These are phyloP conservation scores for Trichomycterus rosablanca DNA, from an alignment of 2,113 vertebrate genomes.

Conservation along the genomic window DNA sequence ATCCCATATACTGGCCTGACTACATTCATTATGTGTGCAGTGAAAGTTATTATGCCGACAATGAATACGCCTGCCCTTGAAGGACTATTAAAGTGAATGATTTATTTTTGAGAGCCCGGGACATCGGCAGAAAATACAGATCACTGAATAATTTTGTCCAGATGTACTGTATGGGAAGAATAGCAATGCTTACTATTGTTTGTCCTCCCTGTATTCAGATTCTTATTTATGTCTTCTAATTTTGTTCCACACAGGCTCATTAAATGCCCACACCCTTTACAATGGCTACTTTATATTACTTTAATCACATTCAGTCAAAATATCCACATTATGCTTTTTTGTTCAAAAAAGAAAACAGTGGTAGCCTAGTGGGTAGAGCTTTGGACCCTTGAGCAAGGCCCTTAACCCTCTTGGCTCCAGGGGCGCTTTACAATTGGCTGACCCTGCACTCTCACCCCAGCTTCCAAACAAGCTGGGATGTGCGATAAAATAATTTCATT, in stretches of 20 bases:
- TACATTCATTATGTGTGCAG: constrained; percentile 47
- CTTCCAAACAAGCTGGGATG: too few relatives aligned
- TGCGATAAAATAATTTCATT: too few relatives aligned
- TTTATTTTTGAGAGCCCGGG: constrained; percentile 36
- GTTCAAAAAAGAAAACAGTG: constrained; percentile 6
- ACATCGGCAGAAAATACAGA: constrained; percentile 23
- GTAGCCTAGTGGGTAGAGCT: too few relatives aligned
- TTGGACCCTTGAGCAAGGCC: too few relatives aligned
- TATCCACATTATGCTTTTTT: not conserved
- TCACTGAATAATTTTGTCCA: not conserved
- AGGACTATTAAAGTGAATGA: constrained; percentile 39
- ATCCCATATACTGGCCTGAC: constrained; percentile 49
- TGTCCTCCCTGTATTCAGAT: not conserved
- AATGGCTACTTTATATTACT: constrained; percentile 4
- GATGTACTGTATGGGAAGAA: too few relatives aligned
- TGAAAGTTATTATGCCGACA: constrained; percentile 25
- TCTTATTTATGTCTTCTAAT: not conserved
- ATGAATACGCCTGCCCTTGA: constrained; percentile 48
- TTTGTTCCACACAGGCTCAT: constrained; percentile 1
- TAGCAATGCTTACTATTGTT: not conserved
- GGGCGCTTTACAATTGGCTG: too few relatives aligned
- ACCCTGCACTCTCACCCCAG: too few relatives aligned
- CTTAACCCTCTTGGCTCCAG: too few relatives aligned
- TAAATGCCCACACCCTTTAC: not conserved
- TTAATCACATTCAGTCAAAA: not conserved